Evolutionary conservation across 2,888 invertebrate species (phyloP).

Genomic region (Belgica antarctica): DNA sequence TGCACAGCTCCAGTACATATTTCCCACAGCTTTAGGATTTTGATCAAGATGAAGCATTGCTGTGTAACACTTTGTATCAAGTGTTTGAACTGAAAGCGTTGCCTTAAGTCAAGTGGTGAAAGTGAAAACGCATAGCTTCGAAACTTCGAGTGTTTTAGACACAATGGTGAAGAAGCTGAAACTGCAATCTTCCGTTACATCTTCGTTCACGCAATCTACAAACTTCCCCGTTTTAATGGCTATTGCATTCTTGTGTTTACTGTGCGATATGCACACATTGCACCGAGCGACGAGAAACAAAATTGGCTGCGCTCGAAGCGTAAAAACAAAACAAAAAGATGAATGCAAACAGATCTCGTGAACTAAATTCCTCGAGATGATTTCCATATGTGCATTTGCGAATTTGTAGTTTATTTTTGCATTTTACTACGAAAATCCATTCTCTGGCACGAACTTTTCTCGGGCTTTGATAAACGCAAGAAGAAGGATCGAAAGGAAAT

Average conservation of each 20-base stretch:
- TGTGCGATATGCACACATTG: constrained; percentile 10
- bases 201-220: background rate
- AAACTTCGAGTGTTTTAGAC: too few species aligned
- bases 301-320: constrained; percentile 4
- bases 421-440: constrained; percentile 7
- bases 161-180: too few species aligned
- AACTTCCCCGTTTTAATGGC: background rate
- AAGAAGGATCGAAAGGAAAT: constrained; percentile 5
- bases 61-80: too few species aligned
- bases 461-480: constrained; percentile 2
- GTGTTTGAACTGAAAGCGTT: too few species aligned
- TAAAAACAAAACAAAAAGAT: constrained; percentile 20
- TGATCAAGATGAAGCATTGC: too few species aligned
- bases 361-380: constrained; percentile 42
- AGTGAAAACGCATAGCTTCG: too few species aligned
- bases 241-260: background rate
- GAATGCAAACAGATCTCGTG: constrained; percentile 41
- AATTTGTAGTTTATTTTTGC: constrained; percentile 35
- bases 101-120: too few species aligned
- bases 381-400: constrained; percentile 37
- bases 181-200: too few species aligned
- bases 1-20: too few species aligned
- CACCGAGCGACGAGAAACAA: background rate
- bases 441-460: background rate
- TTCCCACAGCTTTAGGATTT: too few species aligned